phyloP scores from a whole-genome alignment of 2,113 vertebrate species.

The Tetraodon nigroviridis region DNA sequence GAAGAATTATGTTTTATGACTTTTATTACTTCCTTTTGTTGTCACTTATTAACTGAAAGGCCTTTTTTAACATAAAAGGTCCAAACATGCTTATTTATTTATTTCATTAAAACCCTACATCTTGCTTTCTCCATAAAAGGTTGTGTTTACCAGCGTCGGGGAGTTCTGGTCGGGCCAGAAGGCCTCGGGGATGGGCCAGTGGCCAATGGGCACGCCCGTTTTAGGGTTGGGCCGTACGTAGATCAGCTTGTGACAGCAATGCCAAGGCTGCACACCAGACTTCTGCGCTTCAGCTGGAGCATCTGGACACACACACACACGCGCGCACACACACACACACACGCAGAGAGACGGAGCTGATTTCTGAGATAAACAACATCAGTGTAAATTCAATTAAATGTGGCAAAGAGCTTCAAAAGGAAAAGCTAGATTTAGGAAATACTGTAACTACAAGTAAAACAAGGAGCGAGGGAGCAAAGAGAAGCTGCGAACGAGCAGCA shows the following conservation, averaged over 20 bases:
- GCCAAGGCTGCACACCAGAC: constrained; percentile 85
- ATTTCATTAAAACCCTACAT: no score
- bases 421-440: constrained; percentile 15
- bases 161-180: constrained; percentile 99
- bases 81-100: not conserved
- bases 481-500: constrained; percentile 14
- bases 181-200: constrained; percentile 95
- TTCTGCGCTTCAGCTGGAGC: constrained; percentile 79
- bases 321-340: not conserved
- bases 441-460: constrained; percentile 2
- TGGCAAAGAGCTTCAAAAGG: not conserved
- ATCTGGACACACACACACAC: constrained; percentile 34
- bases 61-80: not conserved
- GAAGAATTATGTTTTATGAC: not conserved
- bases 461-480: constrained; percentile 6
- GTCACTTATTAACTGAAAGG: not conserved
- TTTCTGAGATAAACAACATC: not conserved
- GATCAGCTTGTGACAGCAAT: constrained; percentile 95
- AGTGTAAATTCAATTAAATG: not conserved
- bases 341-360: not conserved
- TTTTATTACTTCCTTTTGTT: not conserved
- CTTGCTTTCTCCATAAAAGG: no score
- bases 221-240: constrained; percentile 96
- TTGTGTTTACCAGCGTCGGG: constrained; percentile 81
- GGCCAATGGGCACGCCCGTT: constrained; percentile 94